These are phyloP conservation scores for Selene dorsalis DNA, from an alignment of 2,797 vertebrate species.

Conservation along the genomic window DNA sequence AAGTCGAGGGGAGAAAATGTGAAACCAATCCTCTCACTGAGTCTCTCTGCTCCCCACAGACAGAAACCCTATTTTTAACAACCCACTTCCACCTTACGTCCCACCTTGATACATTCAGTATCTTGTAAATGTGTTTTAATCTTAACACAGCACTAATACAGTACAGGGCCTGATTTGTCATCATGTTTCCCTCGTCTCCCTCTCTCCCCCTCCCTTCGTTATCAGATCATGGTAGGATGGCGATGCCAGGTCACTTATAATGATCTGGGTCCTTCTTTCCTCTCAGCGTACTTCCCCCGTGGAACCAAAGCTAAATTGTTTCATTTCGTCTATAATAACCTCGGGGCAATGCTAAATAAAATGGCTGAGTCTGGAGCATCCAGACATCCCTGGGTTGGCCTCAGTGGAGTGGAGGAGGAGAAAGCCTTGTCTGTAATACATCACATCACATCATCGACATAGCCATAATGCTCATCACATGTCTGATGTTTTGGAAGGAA, in stretches of 20 bases:
- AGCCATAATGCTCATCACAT: neutral
- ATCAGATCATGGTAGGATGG: conserved; percentile 22
- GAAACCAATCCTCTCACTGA: conserved; percentile 41
- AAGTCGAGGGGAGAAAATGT: conserved; percentile 60
- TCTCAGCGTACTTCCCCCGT: conserved; percentile 36
- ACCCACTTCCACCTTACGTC: conserved; percentile 43
- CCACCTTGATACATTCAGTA: conserved; percentile 29
- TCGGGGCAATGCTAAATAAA: conserved; percentile 50
- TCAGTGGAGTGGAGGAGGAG: conserved; percentile 23
- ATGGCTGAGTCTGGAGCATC: conserved; percentile 48
- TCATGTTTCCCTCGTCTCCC: conserved; percentile 13
- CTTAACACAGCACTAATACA: conserved; percentile 13
- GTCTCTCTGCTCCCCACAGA: conserved; percentile 46
- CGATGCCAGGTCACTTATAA: conserved; percentile 54
- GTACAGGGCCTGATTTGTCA: conserved; percentile 25
- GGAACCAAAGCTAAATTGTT: conserved; percentile 65
- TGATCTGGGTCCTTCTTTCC: conserved; percentile 50
- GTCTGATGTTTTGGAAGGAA: neutral
- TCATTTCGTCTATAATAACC: conserved; percentile 64
- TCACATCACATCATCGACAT: neutral
- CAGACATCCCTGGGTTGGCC: conserved; percentile 29
- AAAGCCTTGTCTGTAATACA: conserved; percentile 9
- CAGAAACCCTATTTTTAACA: conserved; percentile 61
- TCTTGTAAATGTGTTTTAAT: conserved; percentile 40
- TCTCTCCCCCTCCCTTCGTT: conserved; percentile 8